Percentiles rank a stretch among this genome's conserved stretches.
These are phyloP conservation scores for Aphelenchoides besseyi DNA, from an alignment of 1,140 invertebrate species.

Conservation along the genomic window DNA sequence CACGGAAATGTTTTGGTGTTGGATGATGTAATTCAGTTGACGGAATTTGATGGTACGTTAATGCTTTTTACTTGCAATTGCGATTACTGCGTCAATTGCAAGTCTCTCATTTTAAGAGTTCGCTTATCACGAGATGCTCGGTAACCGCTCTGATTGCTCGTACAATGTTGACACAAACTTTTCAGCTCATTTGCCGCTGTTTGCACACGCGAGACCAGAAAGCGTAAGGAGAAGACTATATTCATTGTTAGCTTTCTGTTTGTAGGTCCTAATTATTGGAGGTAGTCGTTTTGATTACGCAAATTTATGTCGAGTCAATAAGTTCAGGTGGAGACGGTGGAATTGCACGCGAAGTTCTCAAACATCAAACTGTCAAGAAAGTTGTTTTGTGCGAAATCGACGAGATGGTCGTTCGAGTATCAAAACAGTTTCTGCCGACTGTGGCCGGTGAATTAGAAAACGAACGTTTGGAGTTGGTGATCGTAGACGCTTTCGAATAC, in stretches of 20 bases:
- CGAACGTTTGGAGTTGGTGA: conserved; percentile 77
- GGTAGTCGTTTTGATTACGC: conserved; percentile 63
- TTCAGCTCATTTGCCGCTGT: conserved; percentile 76
- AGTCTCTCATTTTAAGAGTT: no score
- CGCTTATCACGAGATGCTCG: conserved; percentile 97
- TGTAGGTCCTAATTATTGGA: conserved; percentile 85
- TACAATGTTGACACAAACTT: not conserved
- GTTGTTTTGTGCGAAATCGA: conserved; percentile 94
- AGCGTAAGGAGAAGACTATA: no score
- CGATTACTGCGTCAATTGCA: no score
- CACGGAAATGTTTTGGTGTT: conserved; percentile 84
- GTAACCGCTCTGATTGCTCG: not conserved
- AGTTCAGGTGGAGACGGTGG: conserved; percentile 82
- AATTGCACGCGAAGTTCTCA: conserved; percentile 86
- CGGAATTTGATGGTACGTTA: conserved; percentile 89
- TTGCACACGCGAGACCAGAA: conserved; percentile 82
- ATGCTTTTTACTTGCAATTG: no score
- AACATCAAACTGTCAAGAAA: conserved; percentile 81
- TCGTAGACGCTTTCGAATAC: conserved; percentile 91
- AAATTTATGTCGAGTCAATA: not conserved
- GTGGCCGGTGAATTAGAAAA: conserved; percentile 81
- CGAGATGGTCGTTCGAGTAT: conserved; percentile 79
- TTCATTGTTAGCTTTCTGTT: conserved; percentile 27
- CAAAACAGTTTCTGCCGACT: conserved; percentile 81
- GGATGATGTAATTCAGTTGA: conserved; percentile 94